A percentile compares a stretch with the other conserved stretches of the same genome.
These are phyloP conservation scores for Nyctalus aviator DNA, from an alignment of 2,797 vertebrate genomes.

Conservation along the genomic window DNA sequence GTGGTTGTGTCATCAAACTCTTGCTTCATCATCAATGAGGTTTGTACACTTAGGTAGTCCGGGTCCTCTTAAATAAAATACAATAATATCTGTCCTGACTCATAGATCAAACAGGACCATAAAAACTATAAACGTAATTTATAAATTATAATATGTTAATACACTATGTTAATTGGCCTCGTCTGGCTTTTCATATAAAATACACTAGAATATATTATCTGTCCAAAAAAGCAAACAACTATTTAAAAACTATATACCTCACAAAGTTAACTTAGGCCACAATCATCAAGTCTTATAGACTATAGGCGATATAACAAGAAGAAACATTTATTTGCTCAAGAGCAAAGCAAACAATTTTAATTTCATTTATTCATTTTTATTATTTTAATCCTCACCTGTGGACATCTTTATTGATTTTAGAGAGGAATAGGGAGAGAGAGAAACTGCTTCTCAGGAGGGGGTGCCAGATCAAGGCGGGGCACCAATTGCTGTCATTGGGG, in stretches of 20 bases:
- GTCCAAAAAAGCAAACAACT: conserved; percentile 12
- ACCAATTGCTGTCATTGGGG: too few relatives aligned
- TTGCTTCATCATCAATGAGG: neutral
- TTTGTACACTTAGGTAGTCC: neutral
- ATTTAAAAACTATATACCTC: conserved; percentile 29
- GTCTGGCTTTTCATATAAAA: conserved; percentile 47
- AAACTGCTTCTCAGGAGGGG: too few relatives aligned
- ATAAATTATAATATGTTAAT: conserved; percentile 34
- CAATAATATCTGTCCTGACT: neutral
- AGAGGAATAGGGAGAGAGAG: too few relatives aligned
- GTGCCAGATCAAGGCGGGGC: too few relatives aligned
- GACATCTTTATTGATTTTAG: too few relatives aligned
- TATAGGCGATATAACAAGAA: neutral
- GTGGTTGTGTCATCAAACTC: conserved; percentile 20
- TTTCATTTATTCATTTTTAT: neutral
- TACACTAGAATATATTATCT: conserved; percentile 1
- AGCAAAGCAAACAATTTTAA: conserved; percentile 4
- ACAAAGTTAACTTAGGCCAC: conserved; percentile 20
- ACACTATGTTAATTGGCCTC: neutral
- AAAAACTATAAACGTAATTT: neutral
- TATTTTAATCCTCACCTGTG: too few relatives aligned
- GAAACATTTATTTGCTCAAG: neutral
- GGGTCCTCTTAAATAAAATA: conserved; percentile 37
- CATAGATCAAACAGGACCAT: conserved; percentile 32
- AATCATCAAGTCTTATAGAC: conserved; percentile 23